Evolutionary conservation across 2,888 invertebrate species (phyloP).

Genomic region (Aporophyla lueneburgensis): DNA sequence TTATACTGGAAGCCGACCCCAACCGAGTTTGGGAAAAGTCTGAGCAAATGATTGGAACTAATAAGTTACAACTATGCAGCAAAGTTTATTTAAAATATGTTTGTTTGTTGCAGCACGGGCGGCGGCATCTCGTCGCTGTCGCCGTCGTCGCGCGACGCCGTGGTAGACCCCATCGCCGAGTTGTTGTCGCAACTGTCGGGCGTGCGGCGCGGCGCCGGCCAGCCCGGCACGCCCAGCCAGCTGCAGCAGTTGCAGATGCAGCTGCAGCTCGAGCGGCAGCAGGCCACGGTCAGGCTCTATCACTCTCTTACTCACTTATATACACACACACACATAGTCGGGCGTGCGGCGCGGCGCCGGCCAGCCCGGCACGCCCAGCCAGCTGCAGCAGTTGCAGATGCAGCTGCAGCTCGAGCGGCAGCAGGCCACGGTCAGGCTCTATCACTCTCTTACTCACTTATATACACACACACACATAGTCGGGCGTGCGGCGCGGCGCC

Average conservation of each 20-base stretch:
- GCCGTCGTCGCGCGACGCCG: slow-evolving; percentile 97
- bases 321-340: no score
- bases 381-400: slow-evolving; percentile 98
- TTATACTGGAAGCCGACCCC: background rate
- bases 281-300: slow-evolving; percentile 91
- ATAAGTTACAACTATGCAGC: background rate
- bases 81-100: slow-evolving; percentile 1
- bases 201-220: slow-evolving; percentile 93
- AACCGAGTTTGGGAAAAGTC: background rate
- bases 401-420: slow-evolving; percentile 97
- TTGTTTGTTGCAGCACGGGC: slow-evolving; percentile 92
- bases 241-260: slow-evolving; percentile 99
- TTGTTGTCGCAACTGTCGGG: slow-evolving; percentile 98
- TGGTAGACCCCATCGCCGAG: slow-evolving; percentile 99
- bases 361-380: slow-evolving; percentile 92
- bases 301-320: background rate
- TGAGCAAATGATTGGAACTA: background rate
- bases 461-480: no score
- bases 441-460: background rate
- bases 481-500: slow-evolving; percentile 95
- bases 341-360: slow-evolving; percentile 95
- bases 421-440: slow-evolving; percentile 92
- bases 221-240: slow-evolving; percentile 93
- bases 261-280: slow-evolving; percentile 96
- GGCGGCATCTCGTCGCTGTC: slow-evolving; percentile 96